phyloP scores from a whole-genome alignment of 2,888 invertebrate genomes.

The Branchipolynoe longqiensis region DNA sequence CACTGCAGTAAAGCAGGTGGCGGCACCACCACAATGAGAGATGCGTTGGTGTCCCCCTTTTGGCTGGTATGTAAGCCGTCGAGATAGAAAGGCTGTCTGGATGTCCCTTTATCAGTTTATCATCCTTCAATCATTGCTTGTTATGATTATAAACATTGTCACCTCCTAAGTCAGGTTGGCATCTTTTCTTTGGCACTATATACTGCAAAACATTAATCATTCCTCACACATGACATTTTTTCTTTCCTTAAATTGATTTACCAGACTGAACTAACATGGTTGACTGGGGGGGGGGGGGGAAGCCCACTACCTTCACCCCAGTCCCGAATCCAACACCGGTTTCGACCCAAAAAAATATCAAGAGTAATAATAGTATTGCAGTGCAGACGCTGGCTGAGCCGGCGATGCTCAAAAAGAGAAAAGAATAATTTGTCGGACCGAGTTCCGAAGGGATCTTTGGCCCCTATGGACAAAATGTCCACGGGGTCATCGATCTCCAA shows the following conservation, averaged over 20 bases:
- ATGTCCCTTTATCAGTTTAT: constrained; percentile 46
- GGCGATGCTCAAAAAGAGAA: too few relatives aligned
- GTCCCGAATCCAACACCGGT: too few relatives aligned
- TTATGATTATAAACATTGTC: neutral
- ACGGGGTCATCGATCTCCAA: too few relatives aligned
- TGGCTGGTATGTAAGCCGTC: constrained; percentile 30
- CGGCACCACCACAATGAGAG: constrained; percentile 18
- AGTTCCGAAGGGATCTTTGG: too few relatives aligned
- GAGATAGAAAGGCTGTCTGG: constrained; percentile 31
- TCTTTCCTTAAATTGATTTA: neutral
- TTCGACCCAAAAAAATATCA: too few relatives aligned
- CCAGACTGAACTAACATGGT: too few relatives aligned
- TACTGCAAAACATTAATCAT: constrained; percentile 53
- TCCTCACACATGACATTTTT: constrained; percentile 54
- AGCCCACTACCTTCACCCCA: too few relatives aligned
- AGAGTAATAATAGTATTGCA: too few relatives aligned
- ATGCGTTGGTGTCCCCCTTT: constrained; percentile 1
- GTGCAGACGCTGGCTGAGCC: too few relatives aligned
- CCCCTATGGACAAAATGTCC: too few relatives aligned
- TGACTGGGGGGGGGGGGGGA: too few relatives aligned
- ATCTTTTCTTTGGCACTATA: constrained; percentile 49
- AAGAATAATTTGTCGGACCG: too few relatives aligned
- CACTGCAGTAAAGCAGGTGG: constrained; percentile 27
- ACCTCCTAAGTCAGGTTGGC: constrained; percentile 49
- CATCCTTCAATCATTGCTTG: neutral